Percentiles rank a stretch among this genome's conserved stretches.
Evolutionary conservation across 2,113 vertebrate genomes (phyloP).

Genomic region (Sus scrofa): T2T-Sscrofa CM000817.6:50126501-50127000

Average conservation of each 20-base stretch:
- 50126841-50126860: background rate
- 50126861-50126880: background rate
- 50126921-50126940: background rate
- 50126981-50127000: background rate
- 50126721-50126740: background rate
- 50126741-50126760: background rate
- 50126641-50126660: background rate
- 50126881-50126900: background rate
- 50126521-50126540: background rate
- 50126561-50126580: background rate
- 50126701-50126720: background rate
- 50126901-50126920: background rate
- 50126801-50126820: background rate
- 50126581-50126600: background rate
- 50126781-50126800: background rate
- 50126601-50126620: background rate
- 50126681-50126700: background rate
- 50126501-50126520: background rate
- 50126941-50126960: background rate
- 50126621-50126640: background rate
- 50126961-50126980: background rate
- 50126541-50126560: background rate
- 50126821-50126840: background rate
- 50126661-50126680: background rate
- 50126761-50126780: background rate